Base-by-base conservation (phyloP, 2,888 invertebrate genomes). In the Cheilosia vulpina region DNA sequence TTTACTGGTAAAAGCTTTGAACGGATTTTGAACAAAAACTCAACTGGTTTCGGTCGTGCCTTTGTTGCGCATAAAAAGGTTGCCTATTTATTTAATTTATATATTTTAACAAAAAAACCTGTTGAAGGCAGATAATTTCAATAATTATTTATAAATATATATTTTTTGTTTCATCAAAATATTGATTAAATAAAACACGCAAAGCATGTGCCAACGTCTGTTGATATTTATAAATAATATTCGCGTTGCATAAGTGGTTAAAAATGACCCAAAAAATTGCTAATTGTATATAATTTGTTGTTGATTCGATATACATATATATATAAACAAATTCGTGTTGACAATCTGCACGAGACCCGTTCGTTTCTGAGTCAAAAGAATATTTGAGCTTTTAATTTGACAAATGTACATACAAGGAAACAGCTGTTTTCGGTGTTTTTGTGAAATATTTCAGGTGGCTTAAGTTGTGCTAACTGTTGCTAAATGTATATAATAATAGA, bases 1-100 rank as follows among this genome's bases (percentile, higher is more conserved):
- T 38, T 13, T 13, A 38, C 9, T 34, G 34, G 7, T 11, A 13
- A 53, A 43, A 80, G 73, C 68, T 63, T 60, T 53, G 76, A 58
- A 55, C 73, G 55, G 47, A 47, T 21, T 63, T 75, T 21, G 21
- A 41, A 68, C 3, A 41, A 38, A 38, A 38, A 13, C 65, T 27
- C 5, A 72, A 83, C 82, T 57, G 60, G 72, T 83, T 78, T 83
- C 68, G 21, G 43, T 38, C 58, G 15, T 11, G n/a, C 43, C 15
- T 15, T 60, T 43, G 17, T 41, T 53, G 27, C 19, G 45, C 31
- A 27, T 15, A 72, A 77, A 77, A 77, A 77, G 77, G 69, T 63
- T 63, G 2, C 11, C 11, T 17, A 45, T n/a, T 62, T 19, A 50
- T 21, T 63, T 50, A 5, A 15, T 31, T 41, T 13, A 24, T 13